These are phyloP conservation scores for Acromyrmex echinatior DNA, from an alignment of 1,140 invertebrate genomes.

Conservation along the genomic window DNA sequence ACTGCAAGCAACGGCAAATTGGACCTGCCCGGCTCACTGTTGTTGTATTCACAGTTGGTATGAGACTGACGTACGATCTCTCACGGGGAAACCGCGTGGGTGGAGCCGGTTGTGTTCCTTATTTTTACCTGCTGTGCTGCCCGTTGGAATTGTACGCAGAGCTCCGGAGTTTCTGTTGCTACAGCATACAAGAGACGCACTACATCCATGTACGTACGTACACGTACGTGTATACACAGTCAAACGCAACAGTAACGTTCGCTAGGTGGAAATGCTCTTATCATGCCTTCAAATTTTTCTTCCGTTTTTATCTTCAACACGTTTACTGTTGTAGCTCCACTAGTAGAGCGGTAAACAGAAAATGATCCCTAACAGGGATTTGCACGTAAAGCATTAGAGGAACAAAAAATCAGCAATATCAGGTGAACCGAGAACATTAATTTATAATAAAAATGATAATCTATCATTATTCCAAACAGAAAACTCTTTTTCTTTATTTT, in stretches of 20 bases:
- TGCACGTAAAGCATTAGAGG: neutral
- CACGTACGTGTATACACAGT: constrained; percentile 1
- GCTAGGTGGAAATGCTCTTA: constrained; percentile 40
- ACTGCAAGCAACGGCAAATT: constrained; percentile 67
- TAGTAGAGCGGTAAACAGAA: neutral
- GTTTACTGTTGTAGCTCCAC: neutral
- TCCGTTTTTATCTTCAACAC: constrained; percentile 25
- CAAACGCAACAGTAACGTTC: constrained; percentile 21
- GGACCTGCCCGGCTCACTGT: constrained; percentile 48
- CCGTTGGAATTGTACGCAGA: constrained; percentile 60
- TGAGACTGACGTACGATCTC: constrained; percentile 72
- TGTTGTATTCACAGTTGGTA: constrained; percentile 65
- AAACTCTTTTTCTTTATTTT: neutral
- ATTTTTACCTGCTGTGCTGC: constrained; percentile 63
- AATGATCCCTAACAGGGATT: constrained; percentile 13
- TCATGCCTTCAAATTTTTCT: constrained; percentile 55
- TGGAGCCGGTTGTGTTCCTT: constrained; percentile 73
- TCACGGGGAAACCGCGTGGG: constrained; percentile 70
- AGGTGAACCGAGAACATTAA: neutral
- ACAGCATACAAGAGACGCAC: constrained; percentile 31
- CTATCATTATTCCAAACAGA: neutral
- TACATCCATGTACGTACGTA: neutral
- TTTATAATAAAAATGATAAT: neutral
- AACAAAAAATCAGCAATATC: constrained; percentile 10
- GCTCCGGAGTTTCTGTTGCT: constrained; percentile 47